These are phyloP conservation scores for Fringilla coelebs DNA, from an alignment of 2,797 vertebrate genomes.

Conservation along the genomic window DNA sequence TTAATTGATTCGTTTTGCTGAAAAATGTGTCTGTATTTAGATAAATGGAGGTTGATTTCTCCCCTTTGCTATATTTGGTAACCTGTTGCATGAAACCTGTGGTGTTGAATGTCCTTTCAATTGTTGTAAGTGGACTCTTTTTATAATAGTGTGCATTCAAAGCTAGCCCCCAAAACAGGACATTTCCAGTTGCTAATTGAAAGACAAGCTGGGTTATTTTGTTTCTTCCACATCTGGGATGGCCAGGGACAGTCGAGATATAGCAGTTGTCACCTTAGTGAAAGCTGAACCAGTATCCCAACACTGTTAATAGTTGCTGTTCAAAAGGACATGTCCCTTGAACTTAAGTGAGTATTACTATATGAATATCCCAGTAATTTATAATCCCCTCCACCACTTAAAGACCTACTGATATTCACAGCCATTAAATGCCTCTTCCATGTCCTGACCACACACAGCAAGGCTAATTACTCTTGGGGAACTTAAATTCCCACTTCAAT, in stretches of 20 bases:
- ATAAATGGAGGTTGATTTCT: neutral
- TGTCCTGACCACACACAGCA: conserved; percentile 47
- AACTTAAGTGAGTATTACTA: neutral
- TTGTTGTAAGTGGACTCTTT: neutral
- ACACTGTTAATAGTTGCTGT: neutral
- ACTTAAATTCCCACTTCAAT: conserved; percentile 60
- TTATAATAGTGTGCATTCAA: neutral
- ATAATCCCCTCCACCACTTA: neutral
- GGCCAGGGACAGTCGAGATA: neutral
- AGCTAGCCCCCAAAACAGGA: neutral
- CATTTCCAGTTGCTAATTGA: neutral
- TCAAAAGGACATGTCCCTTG: neutral
- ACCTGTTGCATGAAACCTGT: neutral
- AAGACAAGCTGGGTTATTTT: neutral
- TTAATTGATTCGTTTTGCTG: neutral
- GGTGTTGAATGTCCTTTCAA: fast-evolving
- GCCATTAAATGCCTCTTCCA: conserved; percentile 30
- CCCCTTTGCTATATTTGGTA: neutral
- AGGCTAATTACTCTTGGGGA: conserved; percentile 48
- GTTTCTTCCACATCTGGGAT: neutral
- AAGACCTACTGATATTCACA: conserved; percentile 12
- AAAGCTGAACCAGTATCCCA: neutral
- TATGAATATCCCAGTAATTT: neutral
- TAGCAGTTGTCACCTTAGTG: neutral
- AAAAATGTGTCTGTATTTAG: neutral